These are phyloP conservation scores for Diglossa brunneiventris DNA, from an alignment of 2,113 vertebrate genomes.

Conservation along the genomic window DNA sequence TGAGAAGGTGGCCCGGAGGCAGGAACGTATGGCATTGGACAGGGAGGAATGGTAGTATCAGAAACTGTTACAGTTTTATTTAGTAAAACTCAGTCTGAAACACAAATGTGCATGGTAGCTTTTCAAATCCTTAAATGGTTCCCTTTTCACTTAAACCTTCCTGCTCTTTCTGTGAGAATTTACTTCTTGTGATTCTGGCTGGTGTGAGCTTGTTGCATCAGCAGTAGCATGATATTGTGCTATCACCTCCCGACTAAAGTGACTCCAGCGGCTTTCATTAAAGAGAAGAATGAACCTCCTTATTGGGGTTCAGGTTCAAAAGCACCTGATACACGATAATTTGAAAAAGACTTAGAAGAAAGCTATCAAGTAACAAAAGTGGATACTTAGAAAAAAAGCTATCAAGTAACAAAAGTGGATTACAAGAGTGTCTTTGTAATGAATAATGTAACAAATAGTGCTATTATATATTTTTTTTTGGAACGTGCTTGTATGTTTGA, in stretches of 20 bases:
- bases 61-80: neutral
- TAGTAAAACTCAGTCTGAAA: neutral
- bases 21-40: neutral
- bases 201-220: neutral
- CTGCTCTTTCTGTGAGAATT: neutral
- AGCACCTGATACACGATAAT: accelerated
- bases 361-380: neutral
- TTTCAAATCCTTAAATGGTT: neutral
- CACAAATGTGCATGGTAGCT: neutral
- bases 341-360: neutral
- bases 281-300: neutral
- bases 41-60: neutral
- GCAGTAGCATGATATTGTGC: neutral
- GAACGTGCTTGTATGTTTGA: too few species aligned
- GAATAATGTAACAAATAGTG: neutral
- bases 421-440: neutral
- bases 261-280: neutral
- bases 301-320: accelerated
- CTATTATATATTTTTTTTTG: neutral
- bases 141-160: neutral
- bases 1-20: neutral
- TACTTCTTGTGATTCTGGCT: neutral
- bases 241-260: neutral
- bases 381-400: neutral
- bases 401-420: neutral